Base-by-base conservation (phyloP, 2,113 vertebrate species). In the Pongo pygmaeus region DNA sequence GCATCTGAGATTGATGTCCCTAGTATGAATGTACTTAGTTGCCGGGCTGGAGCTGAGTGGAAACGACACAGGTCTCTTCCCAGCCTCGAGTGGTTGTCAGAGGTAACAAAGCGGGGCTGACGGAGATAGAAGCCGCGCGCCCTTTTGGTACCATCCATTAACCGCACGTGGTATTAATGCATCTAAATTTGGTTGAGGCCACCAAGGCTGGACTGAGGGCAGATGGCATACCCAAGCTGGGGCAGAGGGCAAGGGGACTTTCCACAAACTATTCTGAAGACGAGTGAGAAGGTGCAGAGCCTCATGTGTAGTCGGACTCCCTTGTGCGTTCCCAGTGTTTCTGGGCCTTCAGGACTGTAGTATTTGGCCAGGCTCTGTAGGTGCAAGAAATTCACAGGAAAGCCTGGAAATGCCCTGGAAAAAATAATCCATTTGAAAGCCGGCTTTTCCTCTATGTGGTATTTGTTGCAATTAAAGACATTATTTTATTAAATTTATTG, bases 141-240 rank as follows among this genome's bases (percentile, higher is more conserved):
- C 0, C 17, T 97, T 27, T 18, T 50, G 38, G 22, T 75, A 48
- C 61, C 61, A 16, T 52, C 20, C 94, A 17, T 84, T 91, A 78
- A 40, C 55, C 25, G 48, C 48, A 46, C 25, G 85, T 30, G 67
- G 13, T 9, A 67, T 61, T 79, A 72, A 93, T 90, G 91, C 94
- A 30, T 90, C 96, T 89, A 89, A 93, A 67, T 94, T 96, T 97
- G 89, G 67, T 13, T 94, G 94, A 64, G 94, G 92, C 43, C 94
- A 97, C 57, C 61, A 52, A 80, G 79, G 95, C 92, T 97, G 50
- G 27, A 84, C 67, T 10, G 6, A 50, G 92, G 86, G 77, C 91
- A 98, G 81, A 87, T 46, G 89, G 88, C 83, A 77, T 96, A 72
- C 27, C 50, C 4, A 8, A 89, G 70, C 46, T 0, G 0, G 46